Evolutionary conservation across 2,797 vertebrate species (phyloP), one percentile per base, ranked within the genome.

Genomic region (Botia almorhae): DNA sequence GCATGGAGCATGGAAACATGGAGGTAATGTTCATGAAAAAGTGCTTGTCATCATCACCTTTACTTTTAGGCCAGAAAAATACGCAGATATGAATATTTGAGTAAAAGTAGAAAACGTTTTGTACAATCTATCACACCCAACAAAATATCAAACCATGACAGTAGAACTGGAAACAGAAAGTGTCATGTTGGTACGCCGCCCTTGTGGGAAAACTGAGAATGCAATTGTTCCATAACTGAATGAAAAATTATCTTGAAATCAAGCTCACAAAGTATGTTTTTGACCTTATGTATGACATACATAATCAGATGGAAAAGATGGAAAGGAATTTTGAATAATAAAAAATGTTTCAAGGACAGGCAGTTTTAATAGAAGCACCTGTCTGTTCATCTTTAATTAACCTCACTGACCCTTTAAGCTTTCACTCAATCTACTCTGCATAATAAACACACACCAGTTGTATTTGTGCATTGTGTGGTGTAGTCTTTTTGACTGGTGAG

Each of bases 351-450:
- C 63, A 43, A 13, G 16, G 39, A 61, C 16, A 56, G 64, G 51
- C 17, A 2, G 43, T 70, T 51, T 77, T 51, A 36, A 56, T 48
- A 56, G 68, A 39, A 36, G 76, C 67, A 69, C 23, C 39, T 78
- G n/a, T 58, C 43, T 71, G 26, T 77, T 77, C 33, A 29, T 76
- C 64, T 70, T 70, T 70, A 78, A 78, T 69, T 78, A 70, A 70
- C 60, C 43, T 46, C 67, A 70, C 29, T 39, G 68, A 71, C 76
- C 76, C 68, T 71, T 78, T 70, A 63, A 78, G 58, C 68, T 78
- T 48, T 51, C 76, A 61, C 17, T 71, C 56, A 71, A 48, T 68
- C 61, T 60, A 13, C 23, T 12, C 39, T 33, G 17, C 26, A 72
- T 55, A 64, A 79, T 72, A 69, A 48, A 64, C 46, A 26, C 13